These are phyloP conservation scores for Vultur gryphus DNA, from an alignment of 2,797 vertebrate genomes.

Conservation along the genomic window DNA sequence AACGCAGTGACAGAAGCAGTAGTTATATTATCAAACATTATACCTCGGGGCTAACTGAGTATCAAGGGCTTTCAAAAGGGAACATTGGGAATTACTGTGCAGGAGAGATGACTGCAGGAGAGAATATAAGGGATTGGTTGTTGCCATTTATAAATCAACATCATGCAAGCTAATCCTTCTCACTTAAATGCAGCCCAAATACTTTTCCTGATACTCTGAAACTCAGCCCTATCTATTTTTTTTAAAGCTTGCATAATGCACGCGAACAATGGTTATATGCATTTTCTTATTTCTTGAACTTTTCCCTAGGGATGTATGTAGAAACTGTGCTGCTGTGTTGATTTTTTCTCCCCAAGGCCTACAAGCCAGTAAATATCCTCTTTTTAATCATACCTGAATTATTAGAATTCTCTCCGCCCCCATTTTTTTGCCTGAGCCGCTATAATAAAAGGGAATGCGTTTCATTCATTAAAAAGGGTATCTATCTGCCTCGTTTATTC, in stretches of 20 bases:
- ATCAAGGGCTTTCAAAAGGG: constrained; percentile 90
- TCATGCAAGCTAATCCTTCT: constrained; percentile 87
- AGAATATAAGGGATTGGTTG: constrained; percentile 85
- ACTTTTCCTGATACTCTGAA: constrained; percentile 67
- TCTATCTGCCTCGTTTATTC: constrained; percentile 6
- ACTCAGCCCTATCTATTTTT: constrained; percentile 67
- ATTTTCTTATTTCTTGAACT: constrained; percentile 68
- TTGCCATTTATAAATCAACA: constrained; percentile 89
- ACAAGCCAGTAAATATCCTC: constrained; percentile 42
- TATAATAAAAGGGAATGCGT: constrained; percentile 33
- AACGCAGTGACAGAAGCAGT: constrained; percentile 91
- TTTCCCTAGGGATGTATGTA: constrained; percentile 62
- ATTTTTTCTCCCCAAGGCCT: constrained; percentile 38
- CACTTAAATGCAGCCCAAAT: constrained; percentile 73
- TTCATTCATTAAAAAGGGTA: constrained; percentile 58
- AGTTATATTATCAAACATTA: constrained; percentile 98
- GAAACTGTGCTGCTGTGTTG: constrained; percentile 12
- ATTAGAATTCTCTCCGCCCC: neutral
- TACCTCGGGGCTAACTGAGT: constrained; percentile 91
- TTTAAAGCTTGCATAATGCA: constrained; percentile 71
- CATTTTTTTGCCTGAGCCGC: neutral
- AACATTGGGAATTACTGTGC: constrained; percentile 81
- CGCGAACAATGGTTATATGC: constrained; percentile 65
- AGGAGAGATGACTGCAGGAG: constrained; percentile 80
- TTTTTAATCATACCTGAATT: constrained; percentile 64